Conservation (phyloP, 2,113 vertebrate genomes). For the Lepus timidus region DNA sequence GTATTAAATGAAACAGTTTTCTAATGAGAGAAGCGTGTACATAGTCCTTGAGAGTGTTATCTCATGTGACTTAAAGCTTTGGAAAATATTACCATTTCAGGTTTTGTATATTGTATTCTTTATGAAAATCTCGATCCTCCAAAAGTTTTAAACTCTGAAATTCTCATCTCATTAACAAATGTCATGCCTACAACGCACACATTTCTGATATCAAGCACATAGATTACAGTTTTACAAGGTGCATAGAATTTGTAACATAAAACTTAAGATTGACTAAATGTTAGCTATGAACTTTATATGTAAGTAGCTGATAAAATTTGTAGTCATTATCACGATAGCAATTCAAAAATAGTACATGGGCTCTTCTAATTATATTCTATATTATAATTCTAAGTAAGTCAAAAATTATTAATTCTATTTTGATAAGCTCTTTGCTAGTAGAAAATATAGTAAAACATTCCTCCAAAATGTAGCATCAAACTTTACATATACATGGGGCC, state of each 20-base stretch:
- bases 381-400: background rate
- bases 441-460: background rate
- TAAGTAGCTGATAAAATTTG: background rate
- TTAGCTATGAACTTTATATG: background rate
- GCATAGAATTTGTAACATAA: background rate
- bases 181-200: background rate
- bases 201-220: slow-evolving; percentile 3
- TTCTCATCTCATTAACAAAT: background rate
- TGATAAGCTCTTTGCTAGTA: background rate
- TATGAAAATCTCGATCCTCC: background rate
- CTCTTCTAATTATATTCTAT: background rate
- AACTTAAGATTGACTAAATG: background rate
- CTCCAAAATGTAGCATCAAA: background rate
- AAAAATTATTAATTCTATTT: background rate
- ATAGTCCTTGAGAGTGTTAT: background rate
- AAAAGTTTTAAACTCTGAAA: background rate
- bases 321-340: background rate
- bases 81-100: background rate
- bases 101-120: background rate
- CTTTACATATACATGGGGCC: no score
- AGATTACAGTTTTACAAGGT: background rate
- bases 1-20: slow-evolving; percentile 14
- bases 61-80: slow-evolving; percentile 10
- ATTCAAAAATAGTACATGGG: background rate
- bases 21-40: background rate